phyloP scores from a whole-genome alignment of 2,797 vertebrate genomes.

The Smutsia gigantea region DNA sequence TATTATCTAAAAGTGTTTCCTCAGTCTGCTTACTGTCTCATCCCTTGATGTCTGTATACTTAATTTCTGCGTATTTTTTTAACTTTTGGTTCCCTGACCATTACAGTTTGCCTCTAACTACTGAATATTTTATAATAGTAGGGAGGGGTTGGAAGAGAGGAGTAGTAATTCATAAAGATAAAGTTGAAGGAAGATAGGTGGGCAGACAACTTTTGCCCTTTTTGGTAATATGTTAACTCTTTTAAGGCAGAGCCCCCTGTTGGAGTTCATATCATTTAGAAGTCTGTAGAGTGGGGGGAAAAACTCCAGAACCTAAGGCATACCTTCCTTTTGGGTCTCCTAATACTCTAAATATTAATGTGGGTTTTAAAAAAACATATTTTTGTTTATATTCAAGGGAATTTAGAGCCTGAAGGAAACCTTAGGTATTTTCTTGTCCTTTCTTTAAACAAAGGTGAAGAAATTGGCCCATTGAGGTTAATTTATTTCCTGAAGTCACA shows the following conservation, averaged over 20 bases:
- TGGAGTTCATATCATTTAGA: background rate
- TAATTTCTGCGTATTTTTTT: slow-evolving; percentile 44
- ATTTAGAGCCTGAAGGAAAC: slow-evolving; percentile 50
- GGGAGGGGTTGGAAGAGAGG: background rate
- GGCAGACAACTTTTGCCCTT: background rate
- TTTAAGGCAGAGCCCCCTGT: background rate
- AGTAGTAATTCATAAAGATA: background rate
- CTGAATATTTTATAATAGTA: slow-evolving; percentile 44
- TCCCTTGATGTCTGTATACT: slow-evolving; percentile 2
- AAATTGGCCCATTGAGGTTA: background rate
- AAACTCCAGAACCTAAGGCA: background rate
- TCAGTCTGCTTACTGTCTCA: background rate
- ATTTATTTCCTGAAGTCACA: slow-evolving; percentile 39
- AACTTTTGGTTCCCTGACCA: background rate
- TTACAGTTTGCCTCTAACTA: slow-evolving; percentile 19
- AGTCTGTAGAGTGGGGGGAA: background rate
- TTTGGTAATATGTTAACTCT: background rate
- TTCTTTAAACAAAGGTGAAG: slow-evolving; percentile 12
- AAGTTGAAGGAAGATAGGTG: background rate
- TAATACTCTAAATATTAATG: background rate
- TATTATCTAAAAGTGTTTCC: background rate
- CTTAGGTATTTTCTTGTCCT: slow-evolving; percentile 18
- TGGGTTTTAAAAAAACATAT: background rate
- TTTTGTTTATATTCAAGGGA: slow-evolving; percentile 40
- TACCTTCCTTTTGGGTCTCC: background rate